Evolutionary conservation across 2,888 invertebrate genomes (phyloP), one percentile per base, ranked within the genome.

Genomic region (Tanypteryx hageni): DNA sequence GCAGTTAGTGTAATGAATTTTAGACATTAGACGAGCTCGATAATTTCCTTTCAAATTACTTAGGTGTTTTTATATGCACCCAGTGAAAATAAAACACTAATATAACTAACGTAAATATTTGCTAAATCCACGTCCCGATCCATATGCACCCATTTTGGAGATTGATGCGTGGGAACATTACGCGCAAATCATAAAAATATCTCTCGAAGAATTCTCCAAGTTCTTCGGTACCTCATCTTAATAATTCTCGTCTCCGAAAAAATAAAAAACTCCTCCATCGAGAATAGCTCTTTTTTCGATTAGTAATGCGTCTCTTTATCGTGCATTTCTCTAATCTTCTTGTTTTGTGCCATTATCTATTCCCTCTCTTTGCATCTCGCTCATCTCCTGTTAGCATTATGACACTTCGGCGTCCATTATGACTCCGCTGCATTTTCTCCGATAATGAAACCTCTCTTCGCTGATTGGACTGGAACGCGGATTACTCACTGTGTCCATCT

Each of bases 341-440:
- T 76, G 76, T 76, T 76, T 76, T 27, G 76, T 76, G 11, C 76
- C 76, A 76, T 76, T 76, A 76, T 76, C 76, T 76, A 76, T 76
- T 76, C 76, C 76, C 11, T 27, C 27, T 27, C 64, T 18, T n/a
- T 16, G 64, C 64, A 18, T 68, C 68, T 22, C 18, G 22, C 68
- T 68, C 68, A 18, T 68, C 68, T 68, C 68, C 68, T 68, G 68
- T 68, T 68, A 27, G 76, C 76, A 76, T 76, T 76, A 76, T 76
- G 76, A 76, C 76, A 76, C 76, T 76, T 76, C 22, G 76, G 27
- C 76, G 4, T 76, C 76, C 76, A 76, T 76, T 76, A 76, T 76
- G 76, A 76, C 76, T 27, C 76, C 22, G 76, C 27, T 76, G 76
- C 76, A 76, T 76, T 27, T 76, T 76, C 76, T 76, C 76, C 76